A percentile compares a stretch with the other conserved stretches of the same genome.
Evolutionary conservation across 2,797 vertebrate genomes (phyloP).

Genomic region (Fundulus diaphanus): DNA sequence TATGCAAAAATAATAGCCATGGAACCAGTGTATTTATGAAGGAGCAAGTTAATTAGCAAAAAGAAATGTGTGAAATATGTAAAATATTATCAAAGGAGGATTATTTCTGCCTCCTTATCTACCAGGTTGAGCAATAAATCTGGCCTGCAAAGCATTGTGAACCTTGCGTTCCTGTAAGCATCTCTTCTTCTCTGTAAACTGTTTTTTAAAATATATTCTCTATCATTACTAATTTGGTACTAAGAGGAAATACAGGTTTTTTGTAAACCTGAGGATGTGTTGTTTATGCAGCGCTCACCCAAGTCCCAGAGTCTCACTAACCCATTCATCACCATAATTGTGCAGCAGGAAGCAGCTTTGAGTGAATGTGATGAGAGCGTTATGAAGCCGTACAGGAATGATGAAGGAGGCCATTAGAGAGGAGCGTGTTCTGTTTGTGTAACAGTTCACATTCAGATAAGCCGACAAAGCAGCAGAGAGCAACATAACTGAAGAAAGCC

Average conservation of each 20-base stretch:
- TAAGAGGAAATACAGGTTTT: slow-evolving; percentile 21
- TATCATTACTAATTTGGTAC: slow-evolving; percentile 12
- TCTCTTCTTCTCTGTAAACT: background rate
- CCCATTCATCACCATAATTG: slow-evolving; percentile 47
- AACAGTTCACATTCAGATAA: slow-evolving; percentile 31
- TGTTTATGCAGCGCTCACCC: slow-evolving; percentile 22
- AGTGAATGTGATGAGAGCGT: slow-evolving; percentile 16
- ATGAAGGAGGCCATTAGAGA: slow-evolving; percentile 48
- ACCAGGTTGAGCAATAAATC: slow-evolving; percentile 35
- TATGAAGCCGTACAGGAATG: slow-evolving; percentile 21
- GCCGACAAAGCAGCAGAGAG: background rate
- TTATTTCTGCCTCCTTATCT: slow-evolving; percentile 21
- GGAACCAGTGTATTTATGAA: too few species aligned
- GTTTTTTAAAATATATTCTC: slow-evolving; percentile 16
- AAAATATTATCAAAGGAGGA: background rate
- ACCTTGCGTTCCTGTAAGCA: slow-evolving; percentile 7
- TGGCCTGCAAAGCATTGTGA: slow-evolving; percentile 34
- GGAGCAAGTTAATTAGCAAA: too few species aligned
- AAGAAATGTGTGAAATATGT: too few species aligned
- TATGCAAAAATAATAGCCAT: too few species aligned
- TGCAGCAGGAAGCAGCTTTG: slow-evolving; percentile 20
- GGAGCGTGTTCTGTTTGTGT: slow-evolving; percentile 48
- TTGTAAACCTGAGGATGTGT: background rate
- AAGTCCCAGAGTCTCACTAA: background rate
- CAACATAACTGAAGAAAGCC: background rate